These are phyloP conservation scores for Temnothorax nylanderi DNA, from an alignment of 1,140 invertebrate genomes.

Conservation along the genomic window DNA sequence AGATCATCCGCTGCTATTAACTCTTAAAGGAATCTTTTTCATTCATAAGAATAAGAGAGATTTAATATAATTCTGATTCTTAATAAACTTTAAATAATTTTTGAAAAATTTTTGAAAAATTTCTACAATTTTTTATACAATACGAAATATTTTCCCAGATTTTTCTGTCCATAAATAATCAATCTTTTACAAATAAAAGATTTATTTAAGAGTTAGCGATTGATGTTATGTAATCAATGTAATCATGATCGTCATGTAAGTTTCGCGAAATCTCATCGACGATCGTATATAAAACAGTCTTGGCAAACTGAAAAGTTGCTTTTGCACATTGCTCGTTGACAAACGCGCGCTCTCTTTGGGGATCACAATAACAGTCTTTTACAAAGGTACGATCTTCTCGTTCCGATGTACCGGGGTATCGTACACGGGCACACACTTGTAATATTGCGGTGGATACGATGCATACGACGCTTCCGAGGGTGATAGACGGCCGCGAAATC, in stretches of 20 bases:
- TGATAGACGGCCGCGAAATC: conserved; percentile 79
- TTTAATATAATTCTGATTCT: neutral
- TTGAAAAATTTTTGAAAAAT: neutral
- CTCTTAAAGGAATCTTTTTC: conserved; percentile 11
- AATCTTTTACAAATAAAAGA: conserved; percentile 10
- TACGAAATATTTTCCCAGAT: neutral
- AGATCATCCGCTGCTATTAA: conserved; percentile 18
- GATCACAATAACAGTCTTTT: conserved; percentile 64
- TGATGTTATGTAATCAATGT: neutral
- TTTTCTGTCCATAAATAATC: neutral
- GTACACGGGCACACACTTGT: conserved; percentile 83
- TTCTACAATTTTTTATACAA: neutral
- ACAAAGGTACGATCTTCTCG: conserved; percentile 81
- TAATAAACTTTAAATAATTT: neutral
- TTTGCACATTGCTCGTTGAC: neutral
- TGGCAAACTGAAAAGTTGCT: neutral
- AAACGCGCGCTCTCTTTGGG: conserved; percentile 16
- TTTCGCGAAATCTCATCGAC: neutral
- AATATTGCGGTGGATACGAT: conserved; percentile 81
- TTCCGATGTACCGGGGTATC: conserved; percentile 79
- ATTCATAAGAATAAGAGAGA: neutral
- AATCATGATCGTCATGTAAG: neutral
- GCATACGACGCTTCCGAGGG: conserved; percentile 76
- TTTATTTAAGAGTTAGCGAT: conserved; percentile 38
- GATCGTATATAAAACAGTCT: conserved; percentile 40